Evolutionary conservation across 2,113 vertebrate genomes (phyloP).

Genomic region (Gavialis gangeticus): DNA sequence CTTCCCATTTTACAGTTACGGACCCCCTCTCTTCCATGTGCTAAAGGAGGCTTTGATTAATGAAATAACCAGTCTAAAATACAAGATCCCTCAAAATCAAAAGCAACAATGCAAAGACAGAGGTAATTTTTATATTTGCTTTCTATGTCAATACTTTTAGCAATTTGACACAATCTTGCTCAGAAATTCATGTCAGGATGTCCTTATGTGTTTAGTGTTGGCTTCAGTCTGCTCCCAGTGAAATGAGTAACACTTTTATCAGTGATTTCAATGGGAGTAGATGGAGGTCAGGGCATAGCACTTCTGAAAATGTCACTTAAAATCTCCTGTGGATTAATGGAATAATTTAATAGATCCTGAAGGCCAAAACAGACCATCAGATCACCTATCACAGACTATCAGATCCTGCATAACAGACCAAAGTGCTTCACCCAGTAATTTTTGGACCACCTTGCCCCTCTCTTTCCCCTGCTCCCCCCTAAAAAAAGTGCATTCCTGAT

Average conservation of each 20-base stretch:
- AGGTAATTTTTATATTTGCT: neutral
- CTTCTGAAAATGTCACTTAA: neutral
- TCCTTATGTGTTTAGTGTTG: neutral
- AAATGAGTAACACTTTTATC: neutral
- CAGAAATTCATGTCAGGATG: neutral
- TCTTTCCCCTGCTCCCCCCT: too few species aligned
- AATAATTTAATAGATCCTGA: neutral
- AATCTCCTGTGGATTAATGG: neutral
- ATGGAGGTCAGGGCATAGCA: neutral
- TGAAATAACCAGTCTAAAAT: neutral
- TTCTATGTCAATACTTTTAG: neutral
- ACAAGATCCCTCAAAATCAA: neutral
- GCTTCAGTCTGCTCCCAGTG: neutral
- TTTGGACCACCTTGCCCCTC: too few species aligned
- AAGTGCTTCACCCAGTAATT: neutral
- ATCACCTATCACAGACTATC: neutral
- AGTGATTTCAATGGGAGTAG: neutral
- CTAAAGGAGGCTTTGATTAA: neutral
- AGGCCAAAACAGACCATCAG: neutral
- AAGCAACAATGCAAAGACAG: neutral
- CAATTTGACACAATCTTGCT: neutral
- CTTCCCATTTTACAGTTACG: neutral
- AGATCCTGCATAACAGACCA: neutral
- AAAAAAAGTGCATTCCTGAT: neutral
- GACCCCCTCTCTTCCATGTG: neutral